Evolutionary conservation across 2,888 invertebrate species (phyloP), one percentile per base, ranked within the genome.

Genomic region (Anorthoa munda): DNA sequence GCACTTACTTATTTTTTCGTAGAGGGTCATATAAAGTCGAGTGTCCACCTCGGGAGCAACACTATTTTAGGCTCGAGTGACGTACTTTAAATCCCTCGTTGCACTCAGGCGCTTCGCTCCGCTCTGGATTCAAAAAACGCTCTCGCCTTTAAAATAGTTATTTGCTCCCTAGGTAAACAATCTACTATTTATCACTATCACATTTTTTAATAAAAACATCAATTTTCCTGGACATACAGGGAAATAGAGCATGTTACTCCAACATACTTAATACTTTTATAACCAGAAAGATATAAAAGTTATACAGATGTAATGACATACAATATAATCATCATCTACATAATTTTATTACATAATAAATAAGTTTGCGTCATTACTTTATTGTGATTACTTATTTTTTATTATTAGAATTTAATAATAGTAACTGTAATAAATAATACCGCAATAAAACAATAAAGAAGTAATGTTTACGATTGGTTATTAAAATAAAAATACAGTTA

Each of bases 321-420:
- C 17, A 72, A n/a, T 48, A 7, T 39, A 23, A 55, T 55, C 15
- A 46, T 23, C 53, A 13, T 51, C 15, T 45, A n/a, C 21, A 72
- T 72, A 45, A 53, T 21, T 61, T 31, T 60, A 31, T 72, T 60
- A 26, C 18, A 7, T 39, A 4, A 64, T n/a, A 55, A 39, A 55
- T 39, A 63, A 5, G 7, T 0, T 74, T 73, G 50, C 73, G 50
- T 66, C 56, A 58, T 74, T 26, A 65, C n/a, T 74, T 39, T 15
- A 45, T 21, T 21, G n/a, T 18, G n/a, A 12, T 74, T 26, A 50
- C 39, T 15, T 46, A 39, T 12, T 56, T 15, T 56, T 48, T 67
- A 67, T 23, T 67, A 39, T 23, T 23, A 39, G 15, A 66, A 51
- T 55, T 2, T 45, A 59, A 21, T 45, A 72, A 59, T 3, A 66